Conservation (phyloP, 2,113 vertebrate genomes). For the Dermatemys mawii region DNA sequence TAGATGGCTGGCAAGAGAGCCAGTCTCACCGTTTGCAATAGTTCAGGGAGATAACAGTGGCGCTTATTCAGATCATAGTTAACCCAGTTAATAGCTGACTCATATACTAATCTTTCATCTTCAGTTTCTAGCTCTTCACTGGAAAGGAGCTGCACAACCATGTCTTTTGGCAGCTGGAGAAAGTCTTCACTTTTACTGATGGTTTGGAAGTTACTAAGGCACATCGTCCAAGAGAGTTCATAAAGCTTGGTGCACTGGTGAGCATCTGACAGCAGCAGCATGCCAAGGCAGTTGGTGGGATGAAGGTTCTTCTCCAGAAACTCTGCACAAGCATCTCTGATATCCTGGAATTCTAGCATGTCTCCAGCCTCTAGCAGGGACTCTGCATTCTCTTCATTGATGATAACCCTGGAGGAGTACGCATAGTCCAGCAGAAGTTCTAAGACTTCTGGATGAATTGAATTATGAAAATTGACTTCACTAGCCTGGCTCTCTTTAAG, state of each 20-base stretch:
- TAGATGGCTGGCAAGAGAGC: constrained; percentile 86
- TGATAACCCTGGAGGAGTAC: constrained; percentile 85
- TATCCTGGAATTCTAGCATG: constrained; percentile 87
- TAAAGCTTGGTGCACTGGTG: constrained; percentile 87
- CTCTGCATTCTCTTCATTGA: constrained; percentile 86
- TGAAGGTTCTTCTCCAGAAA: constrained; percentile 87
- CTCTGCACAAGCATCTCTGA: constrained; percentile 86
- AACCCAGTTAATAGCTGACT: constrained; percentile 85
- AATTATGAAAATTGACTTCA: constrained; percentile 86
- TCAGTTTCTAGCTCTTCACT: constrained; percentile 86
- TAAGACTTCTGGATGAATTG: constrained; percentile 84
- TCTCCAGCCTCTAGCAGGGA: constrained; percentile 84
- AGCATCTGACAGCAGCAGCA: constrained; percentile 84
- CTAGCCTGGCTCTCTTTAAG: constrained; percentile 86
- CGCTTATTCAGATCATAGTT: constrained; percentile 84
- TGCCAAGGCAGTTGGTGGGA: constrained; percentile 85
- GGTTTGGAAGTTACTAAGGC: constrained; percentile 85
- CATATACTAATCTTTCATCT: constrained; percentile 84
- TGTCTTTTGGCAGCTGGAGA: constrained; percentile 85
- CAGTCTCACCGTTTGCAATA: constrained; percentile 83
- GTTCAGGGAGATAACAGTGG: constrained; percentile 80
- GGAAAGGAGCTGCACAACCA: constrained; percentile 84
- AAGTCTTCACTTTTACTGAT: constrained; percentile 86
- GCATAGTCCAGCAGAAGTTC: constrained; percentile 86
- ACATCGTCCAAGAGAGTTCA: constrained; percentile 86